Evolutionary conservation across 2,797 vertebrate genomes (phyloP).

Genomic region (Botia kubotai): DNA sequence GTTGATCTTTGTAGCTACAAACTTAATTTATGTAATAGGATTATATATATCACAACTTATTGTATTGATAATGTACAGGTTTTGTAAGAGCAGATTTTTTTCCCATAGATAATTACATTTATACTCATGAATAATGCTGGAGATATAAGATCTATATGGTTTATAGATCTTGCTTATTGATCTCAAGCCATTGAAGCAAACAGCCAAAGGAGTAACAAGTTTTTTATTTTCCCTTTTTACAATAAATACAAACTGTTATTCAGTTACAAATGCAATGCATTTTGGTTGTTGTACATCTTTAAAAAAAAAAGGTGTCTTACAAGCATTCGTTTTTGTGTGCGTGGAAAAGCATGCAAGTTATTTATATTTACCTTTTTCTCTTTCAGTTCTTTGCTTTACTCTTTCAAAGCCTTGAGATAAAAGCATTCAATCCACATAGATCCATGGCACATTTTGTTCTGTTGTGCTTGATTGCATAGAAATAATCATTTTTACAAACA

Average conservation of each 20-base stretch:
- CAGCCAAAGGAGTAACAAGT: slow-evolving; percentile 81
- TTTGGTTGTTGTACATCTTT: slow-evolving; percentile 73
- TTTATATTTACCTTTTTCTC: slow-evolving; percentile 58
- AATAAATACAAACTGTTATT: slow-evolving; percentile 99
- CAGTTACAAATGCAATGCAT: slow-evolving; percentile 86
- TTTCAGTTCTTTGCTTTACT: slow-evolving; percentile 61
- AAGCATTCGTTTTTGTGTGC: slow-evolving; percentile 72
- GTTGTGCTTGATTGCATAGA: slow-evolving; percentile 78
- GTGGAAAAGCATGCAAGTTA: slow-evolving; percentile 53
- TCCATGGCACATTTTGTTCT: slow-evolving; percentile 80
- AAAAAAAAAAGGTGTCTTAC: slow-evolving; percentile 75
- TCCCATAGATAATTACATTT: background rate
- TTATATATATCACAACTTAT: background rate
- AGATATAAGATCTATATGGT: no score
- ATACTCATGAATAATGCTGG: background rate
- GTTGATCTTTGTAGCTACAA: slow-evolving; percentile 35
- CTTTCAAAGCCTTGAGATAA: slow-evolving; percentile 66
- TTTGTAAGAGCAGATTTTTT: background rate
- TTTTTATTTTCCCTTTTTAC: slow-evolving; percentile 92
- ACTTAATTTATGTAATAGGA: slow-evolving; percentile 70
- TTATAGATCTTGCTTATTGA: no score
- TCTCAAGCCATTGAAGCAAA: background rate
- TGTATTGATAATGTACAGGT: slow-evolving; percentile 2
- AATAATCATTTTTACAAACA: slow-evolving; percentile 58
- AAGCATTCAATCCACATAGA: slow-evolving; percentile 67